Evolutionary conservation across 2,113 vertebrate genomes (phyloP), one percentile per base, ranked within the genome.

Genomic region (Nothocercus nigrocapillus): DNA sequence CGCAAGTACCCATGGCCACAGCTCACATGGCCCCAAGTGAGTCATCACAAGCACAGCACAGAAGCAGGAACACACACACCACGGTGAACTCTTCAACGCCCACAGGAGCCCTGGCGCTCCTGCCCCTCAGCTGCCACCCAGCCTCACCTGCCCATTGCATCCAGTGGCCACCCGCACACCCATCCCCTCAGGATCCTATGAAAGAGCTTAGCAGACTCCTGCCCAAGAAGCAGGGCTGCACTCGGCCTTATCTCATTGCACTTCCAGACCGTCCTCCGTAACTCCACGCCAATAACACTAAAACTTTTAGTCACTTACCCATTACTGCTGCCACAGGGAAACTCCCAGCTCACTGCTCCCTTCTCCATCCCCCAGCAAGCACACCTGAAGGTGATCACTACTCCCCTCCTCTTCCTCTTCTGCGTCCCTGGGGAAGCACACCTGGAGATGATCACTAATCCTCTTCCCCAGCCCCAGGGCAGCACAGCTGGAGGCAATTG

Each of bases 111-210:
- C 42, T 44, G 49, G 20, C 19, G 22, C 49, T 7, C 75, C 83
- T 64, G 45, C 51, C 64, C 68, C 64, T 70, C 66, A 54, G 20
- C 38, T 74, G 88, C 22, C 73, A 77, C 77, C 76, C 49, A 53
- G 25, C 4, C 61, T 64, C 24, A 3, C 34, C 34, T 79, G 66
- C 74, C 83, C 36, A 13, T 24, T 40, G 61, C 28, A 85, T 19
- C 89, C 59, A 40, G 66, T 62, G 28, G 88, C 10, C 74, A n/a
- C 66, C 67, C 25, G 76, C 73, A 62, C 17, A 73, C 17, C 51
- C 58, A 68, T 6, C 74, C 93, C 82, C 90, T 42, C 1, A 82
- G 79, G 93, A 97, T 69, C 93, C 89, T 90, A 90, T 96, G 95
- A 88, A 80, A 84, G 75, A 69, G 51, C 62, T 87, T 54, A 75